Conservation (phyloP, 2,888 invertebrate genomes). For the Glyphotaelius pellucidus region DNA sequence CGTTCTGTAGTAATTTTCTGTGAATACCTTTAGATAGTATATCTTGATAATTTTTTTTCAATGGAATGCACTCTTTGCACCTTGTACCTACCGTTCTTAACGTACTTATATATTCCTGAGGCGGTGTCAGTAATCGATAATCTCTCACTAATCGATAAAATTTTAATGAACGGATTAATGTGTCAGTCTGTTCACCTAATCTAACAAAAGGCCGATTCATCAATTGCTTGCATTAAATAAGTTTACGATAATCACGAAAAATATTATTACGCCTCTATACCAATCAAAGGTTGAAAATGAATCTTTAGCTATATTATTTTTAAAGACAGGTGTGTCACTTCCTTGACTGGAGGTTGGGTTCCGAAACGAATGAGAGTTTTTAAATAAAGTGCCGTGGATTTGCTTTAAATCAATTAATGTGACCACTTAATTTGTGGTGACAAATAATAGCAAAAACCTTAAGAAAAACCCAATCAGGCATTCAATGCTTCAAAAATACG, state of each 20-base stretch:
- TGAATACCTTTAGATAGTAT: not conserved
- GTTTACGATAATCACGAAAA: not conserved
- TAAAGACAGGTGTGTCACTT: not conserved
- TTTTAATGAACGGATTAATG: not conserved
- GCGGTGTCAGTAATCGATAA: too few species aligned
- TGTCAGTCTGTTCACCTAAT: not conserved
- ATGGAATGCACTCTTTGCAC: not conserved
- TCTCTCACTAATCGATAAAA: not conserved
- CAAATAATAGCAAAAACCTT: not conserved
- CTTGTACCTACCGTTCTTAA: too few species aligned
- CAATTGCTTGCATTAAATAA: not conserved
- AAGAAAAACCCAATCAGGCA: not conserved
- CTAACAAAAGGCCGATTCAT: not conserved
- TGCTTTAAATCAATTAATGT: not conserved
- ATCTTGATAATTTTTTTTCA: not conserved
- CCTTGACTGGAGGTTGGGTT: not conserved
- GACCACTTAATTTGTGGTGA: not conserved
- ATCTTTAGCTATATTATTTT: not conserved
- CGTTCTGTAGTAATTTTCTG: not conserved
- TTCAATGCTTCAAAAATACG: not conserved
- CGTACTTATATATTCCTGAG: too few species aligned
- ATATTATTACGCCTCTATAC: too few species aligned
- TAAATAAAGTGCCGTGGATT: not conserved
- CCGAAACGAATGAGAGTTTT: not conserved
- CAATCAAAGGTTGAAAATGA: not conserved